Evolutionary conservation across 2,113 vertebrate species (phyloP), one percentile per base, ranked within the genome.

Genomic region (Siphamia tubifer): DNA sequence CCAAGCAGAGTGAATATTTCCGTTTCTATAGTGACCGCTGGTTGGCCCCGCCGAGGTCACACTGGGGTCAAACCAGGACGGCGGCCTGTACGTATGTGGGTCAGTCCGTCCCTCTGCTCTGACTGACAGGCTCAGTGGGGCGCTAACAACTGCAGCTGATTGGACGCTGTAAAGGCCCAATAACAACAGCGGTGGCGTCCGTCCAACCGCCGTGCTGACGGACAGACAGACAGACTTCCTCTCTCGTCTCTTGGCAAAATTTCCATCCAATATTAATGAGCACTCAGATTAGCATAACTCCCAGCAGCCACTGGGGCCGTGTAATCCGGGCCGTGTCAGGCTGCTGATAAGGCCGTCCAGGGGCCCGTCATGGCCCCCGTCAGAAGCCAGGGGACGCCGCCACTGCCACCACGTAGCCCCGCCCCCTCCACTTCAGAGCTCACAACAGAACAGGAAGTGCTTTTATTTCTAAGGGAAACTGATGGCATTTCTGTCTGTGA

Each of bases 251-350:
- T 72, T 67, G 86, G 67, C 53, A 68, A 82, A 83, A 86, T 85
- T 87, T 81, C 63, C 68, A 73, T 88, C 76, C 60, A 87, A 88
- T 90, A 79, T 90, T 90, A 90, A 89, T 90, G 75, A 88, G 75
- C 20, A 51, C 78, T 83, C 70, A 76, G 90, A 90, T 91, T 92
- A 90, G 80, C 82, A 80, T 67, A 74, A 79, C 79, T 91, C 84
- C 85, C 82, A 82, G 73, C 80, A 89, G 82, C 72, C 82, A 72
- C 80, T 68, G 83, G 77, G 73, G 61, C 40, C 24, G 25, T 88
- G 81, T 90, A 91, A 90, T 91, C 89, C 89, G 47, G 70, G 72
- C 77, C 66, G 38, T 89, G 87, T 81, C 47, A 42, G 47, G 73
- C 45, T 48, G 54, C 64, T 81, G 86, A 90, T 91, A 89, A 90